Evolutionary conservation across 2,888 invertebrate genomes (phyloP).

Genomic region (Tineola bisselliella): DNA sequence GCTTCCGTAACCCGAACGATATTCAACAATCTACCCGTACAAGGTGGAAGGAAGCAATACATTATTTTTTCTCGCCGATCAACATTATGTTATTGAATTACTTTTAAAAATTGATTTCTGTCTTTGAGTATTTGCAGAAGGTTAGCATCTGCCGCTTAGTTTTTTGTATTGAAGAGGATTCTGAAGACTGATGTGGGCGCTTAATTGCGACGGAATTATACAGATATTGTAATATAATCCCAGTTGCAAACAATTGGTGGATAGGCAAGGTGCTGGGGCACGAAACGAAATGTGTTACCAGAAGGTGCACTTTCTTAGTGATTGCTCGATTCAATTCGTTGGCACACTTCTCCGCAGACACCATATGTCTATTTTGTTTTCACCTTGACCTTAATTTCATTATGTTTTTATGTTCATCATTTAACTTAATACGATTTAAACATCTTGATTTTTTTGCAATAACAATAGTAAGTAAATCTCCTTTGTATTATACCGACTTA

Average conservation of each 20-base stretch:
- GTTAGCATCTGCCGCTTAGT: slow-evolving; percentile 53
- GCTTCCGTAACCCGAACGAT: slow-evolving; percentile 36
- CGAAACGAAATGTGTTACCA: slow-evolving; percentile 34
- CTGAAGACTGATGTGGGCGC: slow-evolving; percentile 47
- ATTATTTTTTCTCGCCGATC: slow-evolving; percentile 52
- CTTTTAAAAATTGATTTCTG: slow-evolving; percentile 54
- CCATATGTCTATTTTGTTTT: slow-evolving; percentile 20
- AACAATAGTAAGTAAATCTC: neutral
- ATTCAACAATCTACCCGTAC: slow-evolving; percentile 21
- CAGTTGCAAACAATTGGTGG: slow-evolving; percentile 51
- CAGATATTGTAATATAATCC: slow-evolving; percentile 66
- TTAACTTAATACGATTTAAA: slow-evolving; percentile 11
- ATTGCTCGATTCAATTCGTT: slow-evolving; percentile 36
- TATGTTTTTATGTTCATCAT: slow-evolving; percentile 15
- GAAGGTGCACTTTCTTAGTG: slow-evolving; percentile 35
- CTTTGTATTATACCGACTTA: slow-evolving; percentile 2
- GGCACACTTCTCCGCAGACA: slow-evolving; percentile 46
- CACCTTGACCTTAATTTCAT: slow-evolving; percentile 35
- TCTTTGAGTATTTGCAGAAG: slow-evolving; percentile 49
- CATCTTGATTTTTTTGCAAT: neutral
- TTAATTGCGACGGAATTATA: slow-evolving; percentile 58
- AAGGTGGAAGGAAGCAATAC: slow-evolving; percentile 67
- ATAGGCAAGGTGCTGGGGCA: slow-evolving; percentile 45
- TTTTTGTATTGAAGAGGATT: slow-evolving; percentile 37
- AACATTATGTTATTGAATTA: slow-evolving; percentile 67